Evolutionary conservation across 2,797 vertebrate genomes (phyloP).

Genomic region (Cryptoprocta ferox): DNA sequence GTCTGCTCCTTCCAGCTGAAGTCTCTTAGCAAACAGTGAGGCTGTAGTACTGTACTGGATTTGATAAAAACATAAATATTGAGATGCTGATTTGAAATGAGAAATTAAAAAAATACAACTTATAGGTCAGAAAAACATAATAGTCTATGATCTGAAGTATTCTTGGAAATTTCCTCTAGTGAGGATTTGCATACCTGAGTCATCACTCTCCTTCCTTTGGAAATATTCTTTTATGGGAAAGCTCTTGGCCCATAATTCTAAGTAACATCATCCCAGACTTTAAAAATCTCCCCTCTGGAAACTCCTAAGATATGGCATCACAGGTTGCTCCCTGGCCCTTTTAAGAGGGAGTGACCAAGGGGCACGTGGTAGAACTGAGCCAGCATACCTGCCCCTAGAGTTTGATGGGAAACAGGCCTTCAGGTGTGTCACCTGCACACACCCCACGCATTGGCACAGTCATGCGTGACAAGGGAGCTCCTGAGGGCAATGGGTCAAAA

Average conservation of each 20-base stretch:
- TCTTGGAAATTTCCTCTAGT: background rate
- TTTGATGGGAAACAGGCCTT: background rate
- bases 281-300: conserved; percentile 1
- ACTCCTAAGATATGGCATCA: background rate
- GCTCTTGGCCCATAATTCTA: conserved; percentile 37
- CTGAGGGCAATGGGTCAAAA: rapidly evolving
- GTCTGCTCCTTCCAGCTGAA: background rate
- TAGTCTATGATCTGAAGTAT: background rate
- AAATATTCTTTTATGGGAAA: conserved; percentile 33
- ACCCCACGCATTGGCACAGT: rapidly evolving
- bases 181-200: background rate
- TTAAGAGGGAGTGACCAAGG: background rate
- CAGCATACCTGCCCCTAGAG: background rate
- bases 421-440: background rate
- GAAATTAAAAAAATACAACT: background rate
- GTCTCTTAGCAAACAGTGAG: background rate
- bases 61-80: background rate
- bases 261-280: background rate
- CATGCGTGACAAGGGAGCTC: background rate
- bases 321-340: background rate
- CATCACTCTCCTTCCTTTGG: conserved; percentile 17
- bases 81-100: background rate
- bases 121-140: background rate
- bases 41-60: background rate
- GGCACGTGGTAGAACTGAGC: rapidly evolving